phyloP scores from a whole-genome alignment of 2,888 invertebrate species.

The Anoncus sp. region DNA sequence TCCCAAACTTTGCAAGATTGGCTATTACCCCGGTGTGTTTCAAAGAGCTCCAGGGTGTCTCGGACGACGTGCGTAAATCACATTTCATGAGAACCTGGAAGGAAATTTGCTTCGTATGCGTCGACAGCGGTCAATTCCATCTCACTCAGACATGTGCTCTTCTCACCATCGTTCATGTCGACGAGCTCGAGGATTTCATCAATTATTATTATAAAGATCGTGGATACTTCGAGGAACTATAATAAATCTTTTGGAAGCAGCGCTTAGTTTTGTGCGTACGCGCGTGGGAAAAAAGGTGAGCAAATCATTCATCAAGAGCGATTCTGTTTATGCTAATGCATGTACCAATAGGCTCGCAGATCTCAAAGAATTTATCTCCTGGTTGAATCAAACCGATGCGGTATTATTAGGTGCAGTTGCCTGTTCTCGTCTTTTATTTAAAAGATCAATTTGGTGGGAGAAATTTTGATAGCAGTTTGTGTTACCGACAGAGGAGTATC shows the following conservation, averaged over 20 bases:
- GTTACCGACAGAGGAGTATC: too few species aligned
- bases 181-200: conserved; percentile 99
- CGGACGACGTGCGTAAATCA: conserved; percentile 99
- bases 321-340: too few species aligned
- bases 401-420: too few species aligned
- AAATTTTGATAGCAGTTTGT: too few species aligned
- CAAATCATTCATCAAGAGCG: too few species aligned
- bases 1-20: conserved; percentile 98
- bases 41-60: conserved; percentile 98
- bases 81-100: conserved; percentile 98
- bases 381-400: too few species aligned
- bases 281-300: conserved; percentile 99
- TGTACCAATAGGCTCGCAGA: too few species aligned
- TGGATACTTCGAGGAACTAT: conserved; percentile 99
- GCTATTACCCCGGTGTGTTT: conserved; percentile 99
- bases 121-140: conserved; percentile 99
- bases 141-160: conserved; percentile 99
- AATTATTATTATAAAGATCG: conserved; percentile 99
- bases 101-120: conserved; percentile 99
- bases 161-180: conserved; percentile 99
- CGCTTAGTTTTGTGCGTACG: conserved; percentile 97
- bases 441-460: too few species aligned
- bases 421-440: too few species aligned
- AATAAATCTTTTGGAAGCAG: conserved; percentile 97
- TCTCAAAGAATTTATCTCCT: too few species aligned